These are phyloP conservation scores for Pomatostomus ruficeps DNA, from an alignment of 2,113 vertebrate species.

Conservation along the genomic window DNA sequence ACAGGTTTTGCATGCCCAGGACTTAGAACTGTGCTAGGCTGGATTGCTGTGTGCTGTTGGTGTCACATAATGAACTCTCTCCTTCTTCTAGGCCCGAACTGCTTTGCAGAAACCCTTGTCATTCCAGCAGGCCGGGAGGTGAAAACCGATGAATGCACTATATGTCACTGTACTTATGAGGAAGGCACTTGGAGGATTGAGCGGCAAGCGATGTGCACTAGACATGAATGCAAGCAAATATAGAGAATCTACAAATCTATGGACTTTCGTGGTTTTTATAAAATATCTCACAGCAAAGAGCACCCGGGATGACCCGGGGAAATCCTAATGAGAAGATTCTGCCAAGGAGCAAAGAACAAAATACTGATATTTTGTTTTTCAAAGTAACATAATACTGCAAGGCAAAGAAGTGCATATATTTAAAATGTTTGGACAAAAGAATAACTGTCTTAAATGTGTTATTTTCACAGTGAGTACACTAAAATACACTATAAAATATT, in stretches of 20 bases:
- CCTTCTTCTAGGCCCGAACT: conserved; percentile 87
- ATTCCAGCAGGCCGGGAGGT: conserved; percentile 96
- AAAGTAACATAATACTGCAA: conserved; percentile 27
- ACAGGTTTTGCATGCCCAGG: not conserved
- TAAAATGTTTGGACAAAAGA: conserved; percentile 58
- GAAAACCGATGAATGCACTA: conserved; percentile 93
- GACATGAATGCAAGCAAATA: conserved; percentile 91
- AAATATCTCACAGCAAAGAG: conserved; percentile 15
- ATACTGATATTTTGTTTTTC: conserved; percentile 50
- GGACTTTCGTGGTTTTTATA: conserved; percentile 52
- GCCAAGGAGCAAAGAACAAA: conserved; percentile 15
- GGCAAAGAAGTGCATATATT: conserved; percentile 57
- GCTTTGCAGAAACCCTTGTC: conserved; percentile 91
- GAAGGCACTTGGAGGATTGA: conserved; percentile 96
- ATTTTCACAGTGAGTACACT: conserved; percentile 78
- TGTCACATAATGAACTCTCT: not conserved
- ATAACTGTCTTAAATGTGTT: conserved; percentile 76
- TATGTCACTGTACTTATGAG: conserved; percentile 97
- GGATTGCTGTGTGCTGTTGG: not conserved
- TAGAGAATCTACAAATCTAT: conserved; percentile 59
- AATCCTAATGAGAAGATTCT: not conserved
- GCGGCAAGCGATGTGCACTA: conserved; percentile 93
- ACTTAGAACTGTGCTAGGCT: not conserved
- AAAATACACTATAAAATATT: conserved; percentile 71
- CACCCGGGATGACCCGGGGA: not conserved